Conservation (phyloP, 1,140 invertebrate genomes). For the Cydia splendana region DNA sequence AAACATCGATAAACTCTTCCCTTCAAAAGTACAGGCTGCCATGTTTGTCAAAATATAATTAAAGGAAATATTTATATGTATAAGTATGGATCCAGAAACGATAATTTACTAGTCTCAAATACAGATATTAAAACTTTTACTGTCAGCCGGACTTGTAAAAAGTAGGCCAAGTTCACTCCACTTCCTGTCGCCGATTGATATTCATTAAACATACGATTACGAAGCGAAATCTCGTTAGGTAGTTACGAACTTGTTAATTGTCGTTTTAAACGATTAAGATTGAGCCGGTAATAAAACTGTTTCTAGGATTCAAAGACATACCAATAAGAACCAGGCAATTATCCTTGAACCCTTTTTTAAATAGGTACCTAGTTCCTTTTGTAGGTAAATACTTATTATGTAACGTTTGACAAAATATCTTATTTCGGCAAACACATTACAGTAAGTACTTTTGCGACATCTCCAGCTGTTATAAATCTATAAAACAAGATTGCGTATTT, state of each 20-base stretch:
- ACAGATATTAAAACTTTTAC: constrained; percentile 9
- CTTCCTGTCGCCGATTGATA: background rate
- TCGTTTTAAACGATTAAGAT: background rate
- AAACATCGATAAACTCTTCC: too few species aligned
- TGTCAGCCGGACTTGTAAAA: background rate
- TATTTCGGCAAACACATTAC: background rate
- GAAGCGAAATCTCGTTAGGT: background rate
- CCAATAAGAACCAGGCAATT: too few species aligned
- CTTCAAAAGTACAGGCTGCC: too few species aligned
- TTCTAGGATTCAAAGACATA: too few species aligned
- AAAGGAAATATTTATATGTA: too few species aligned
- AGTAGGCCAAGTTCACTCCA: background rate
- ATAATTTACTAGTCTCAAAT: background rate
- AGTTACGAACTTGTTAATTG: background rate
- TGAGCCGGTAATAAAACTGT: background rate
- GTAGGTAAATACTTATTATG: too few species aligned
- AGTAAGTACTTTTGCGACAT: background rate
- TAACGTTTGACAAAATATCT: background rate
- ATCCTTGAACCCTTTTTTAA: too few species aligned
- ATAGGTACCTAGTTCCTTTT: too few species aligned
- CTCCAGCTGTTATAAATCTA: background rate
- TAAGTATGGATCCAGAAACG: too few species aligned
- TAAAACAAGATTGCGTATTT: background rate
- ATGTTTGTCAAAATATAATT: too few species aligned
- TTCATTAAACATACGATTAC: background rate